These are phyloP conservation scores for Hoplias malabaricus DNA, from an alignment of 2,113 vertebrate species.

Conservation along the genomic window DNA sequence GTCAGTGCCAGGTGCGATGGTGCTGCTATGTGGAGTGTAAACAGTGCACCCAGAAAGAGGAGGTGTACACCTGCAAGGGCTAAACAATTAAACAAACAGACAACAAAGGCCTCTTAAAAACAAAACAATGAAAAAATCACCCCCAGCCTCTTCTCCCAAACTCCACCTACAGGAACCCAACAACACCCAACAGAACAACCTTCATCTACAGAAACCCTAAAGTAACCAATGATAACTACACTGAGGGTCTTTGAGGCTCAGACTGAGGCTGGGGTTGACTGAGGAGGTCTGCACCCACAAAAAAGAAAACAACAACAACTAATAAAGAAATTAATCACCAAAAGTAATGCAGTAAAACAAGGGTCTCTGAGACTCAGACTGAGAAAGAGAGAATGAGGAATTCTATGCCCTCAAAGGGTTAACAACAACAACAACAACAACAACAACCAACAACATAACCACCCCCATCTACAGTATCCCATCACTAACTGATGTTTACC, in stretches of 20 bases:
- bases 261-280: not conserved
- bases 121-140: not conserved
- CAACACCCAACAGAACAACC: not conserved
- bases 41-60: conserved; percentile 95
- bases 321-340: not conserved
- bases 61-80: conserved; percentile 97
- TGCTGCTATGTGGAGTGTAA: conserved; percentile 99
- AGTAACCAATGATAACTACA: too few relatives aligned
- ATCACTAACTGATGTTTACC: not conserved
- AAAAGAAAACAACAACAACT: not conserved
- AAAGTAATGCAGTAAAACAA: too few relatives aligned
- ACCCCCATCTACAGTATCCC: not conserved
- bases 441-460: not conserved
- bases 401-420: not conserved
- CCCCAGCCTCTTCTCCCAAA: not conserved
- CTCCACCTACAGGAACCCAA: too few relatives aligned
- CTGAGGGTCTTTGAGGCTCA: not conserved
- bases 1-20: conserved; percentile 98
- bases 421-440: not conserved
- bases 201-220: too few relatives aligned
- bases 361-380: not conserved
- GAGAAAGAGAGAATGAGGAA: not conserved
- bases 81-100: conserved; percentile 68
- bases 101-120: not conserved
- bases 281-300: not conserved